Evolutionary conservation across 2,797 vertebrate species (phyloP).

Genomic region (Sebastes diaconus): DNA sequence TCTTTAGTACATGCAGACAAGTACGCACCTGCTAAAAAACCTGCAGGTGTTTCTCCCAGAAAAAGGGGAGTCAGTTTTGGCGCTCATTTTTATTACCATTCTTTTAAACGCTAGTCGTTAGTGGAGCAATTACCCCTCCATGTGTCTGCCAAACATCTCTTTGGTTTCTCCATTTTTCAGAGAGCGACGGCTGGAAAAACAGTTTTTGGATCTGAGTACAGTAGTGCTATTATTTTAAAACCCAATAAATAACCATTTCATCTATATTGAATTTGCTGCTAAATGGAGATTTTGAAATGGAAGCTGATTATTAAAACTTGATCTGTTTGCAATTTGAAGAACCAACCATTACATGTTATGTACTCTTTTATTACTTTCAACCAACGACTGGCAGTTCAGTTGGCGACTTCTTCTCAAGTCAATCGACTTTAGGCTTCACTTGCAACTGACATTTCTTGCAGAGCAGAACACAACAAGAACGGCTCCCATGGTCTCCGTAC

Average conservation of each 20-base stretch:
- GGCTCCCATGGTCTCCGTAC: neutral
- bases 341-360: no score
- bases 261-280: accelerated
- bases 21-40: neutral
- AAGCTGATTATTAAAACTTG: neutral
- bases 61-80: neutral
- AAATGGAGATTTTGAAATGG: neutral
- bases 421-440: no score
- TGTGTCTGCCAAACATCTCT: neutral
- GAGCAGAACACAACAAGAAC: neutral
- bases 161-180: neutral
- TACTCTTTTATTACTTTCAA: no score
- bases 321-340: no score
- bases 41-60: neutral
- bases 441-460: no score
- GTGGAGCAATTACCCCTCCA: neutral
- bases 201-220: neutral
- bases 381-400: no score
- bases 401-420: no score
- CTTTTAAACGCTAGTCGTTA: no score
- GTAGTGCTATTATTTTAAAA: neutral
- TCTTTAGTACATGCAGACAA: neutral
- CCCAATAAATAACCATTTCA: neutral
- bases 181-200: neutral
- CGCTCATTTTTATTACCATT: no score